A percentile compares a stretch with the other conserved stretches of the same genome.
These are phyloP conservation scores for Bellardia pandia DNA, from an alignment of 2,888 invertebrate genomes.

Conservation along the genomic window DNA sequence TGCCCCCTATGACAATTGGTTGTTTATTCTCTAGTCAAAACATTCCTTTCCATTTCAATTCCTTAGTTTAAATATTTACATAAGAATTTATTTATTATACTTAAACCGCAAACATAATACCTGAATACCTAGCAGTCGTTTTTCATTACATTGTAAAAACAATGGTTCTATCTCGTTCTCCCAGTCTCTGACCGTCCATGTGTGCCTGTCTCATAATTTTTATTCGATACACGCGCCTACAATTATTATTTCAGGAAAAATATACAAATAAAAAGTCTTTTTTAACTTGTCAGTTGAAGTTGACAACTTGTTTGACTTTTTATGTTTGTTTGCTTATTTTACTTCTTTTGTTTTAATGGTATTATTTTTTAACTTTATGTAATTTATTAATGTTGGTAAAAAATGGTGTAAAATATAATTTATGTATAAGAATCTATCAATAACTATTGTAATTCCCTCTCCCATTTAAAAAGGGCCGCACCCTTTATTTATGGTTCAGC, in stretches of 20 bases:
- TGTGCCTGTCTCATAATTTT: conserved; percentile 72
- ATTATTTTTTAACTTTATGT: conserved; percentile 29
- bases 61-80: conserved; percentile 13
- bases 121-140: not conserved
- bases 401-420: conserved; percentile 69
- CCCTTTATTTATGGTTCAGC: conserved; percentile 64
- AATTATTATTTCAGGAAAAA: conserved; percentile 79
- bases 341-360: no score
- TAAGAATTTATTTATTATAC: conserved; percentile 35
- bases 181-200: not conserved
- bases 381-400: conserved; percentile 56
- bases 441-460: conserved; percentile 32
- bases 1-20: conserved; percentile 28
- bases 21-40: conserved; percentile 22
- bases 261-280: conserved; percentile 66
- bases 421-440: conserved; percentile 55
- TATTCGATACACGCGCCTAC: conserved; percentile 80
- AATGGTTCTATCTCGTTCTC: not conserved
- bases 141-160: conserved; percentile 25
- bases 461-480: conserved; percentile 60
- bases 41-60: conserved; percentile 64
- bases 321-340: conserved; percentile 29
- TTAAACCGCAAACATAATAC: conserved; percentile 3
- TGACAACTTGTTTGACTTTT: conserved; percentile 67
- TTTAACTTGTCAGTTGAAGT: conserved; percentile 61